Base-by-base conservation (phyloP, 2,888 invertebrate genomes). In the Steinernema hermaphroditum region DNA sequence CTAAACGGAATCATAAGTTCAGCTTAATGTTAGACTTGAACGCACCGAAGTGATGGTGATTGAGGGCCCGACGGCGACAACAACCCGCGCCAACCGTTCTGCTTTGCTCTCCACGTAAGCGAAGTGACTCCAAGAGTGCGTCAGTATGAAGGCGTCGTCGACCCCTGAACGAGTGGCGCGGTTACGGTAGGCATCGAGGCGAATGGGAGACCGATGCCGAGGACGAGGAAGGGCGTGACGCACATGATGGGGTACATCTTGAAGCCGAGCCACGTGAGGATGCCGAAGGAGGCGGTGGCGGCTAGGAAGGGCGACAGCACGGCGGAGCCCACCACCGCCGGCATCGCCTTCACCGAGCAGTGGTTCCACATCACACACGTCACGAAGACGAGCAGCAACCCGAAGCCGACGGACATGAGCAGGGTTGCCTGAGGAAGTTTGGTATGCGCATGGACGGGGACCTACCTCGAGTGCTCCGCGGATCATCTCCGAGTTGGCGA, bases 401-500 rank as follows among this genome's bases (percentile, higher is more conserved):
- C 75, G 74, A 86, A 83, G 9, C 85, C 85, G 62, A 86, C 82
- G 8, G 81, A 77, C 85, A 85, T 85, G 24, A 86, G 75, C 8
- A 77, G 77, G 2, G 83, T 86, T 0, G 85, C 85, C 75, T 80
- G 68, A 69, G 74, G 71, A 29, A 43, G 8, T 43, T 12, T 19
- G 0, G 32, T 29, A 4, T 34, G 12, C 71, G n/a, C n/a, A n/a
- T n/a, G n/a, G n/a, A n/a, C n/a, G n/a, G n/a, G n/a, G n/a, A n/a
- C 62, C 27, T 27, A 81, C 81, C 77, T 85, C 85, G 29, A 85
- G 76, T 6, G 85, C 85, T 37, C 85, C 85, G 34, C 85, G 76
- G 34, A 86, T 78, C 85, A 85, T 86, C 69, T 85, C 85, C 49
- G 77, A 74, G 70, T 86, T 86, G 9, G 85, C 84, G 9, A 85